These are phyloP conservation scores for Drosophila sulfurigaster DNA, from an alignment of 1,140 invertebrate genomes.

Conservation along the genomic window DNA sequence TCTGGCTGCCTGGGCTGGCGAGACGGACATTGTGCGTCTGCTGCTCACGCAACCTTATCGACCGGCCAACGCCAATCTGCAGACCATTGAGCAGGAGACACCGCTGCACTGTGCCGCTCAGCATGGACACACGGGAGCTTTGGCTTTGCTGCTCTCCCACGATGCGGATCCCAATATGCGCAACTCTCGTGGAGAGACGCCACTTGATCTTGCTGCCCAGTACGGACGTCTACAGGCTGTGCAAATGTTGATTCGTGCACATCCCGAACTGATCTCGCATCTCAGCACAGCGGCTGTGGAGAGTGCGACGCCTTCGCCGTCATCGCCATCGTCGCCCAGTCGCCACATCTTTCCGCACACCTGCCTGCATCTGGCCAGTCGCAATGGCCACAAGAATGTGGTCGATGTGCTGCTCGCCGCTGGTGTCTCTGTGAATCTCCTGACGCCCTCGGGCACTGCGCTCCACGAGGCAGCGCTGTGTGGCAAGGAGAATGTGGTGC, in stretches of 20 bases:
- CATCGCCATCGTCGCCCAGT: slow-evolving; percentile 70
- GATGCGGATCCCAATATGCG: slow-evolving; percentile 95
- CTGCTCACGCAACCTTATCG: slow-evolving; percentile 91
- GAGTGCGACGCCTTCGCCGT: slow-evolving; percentile 57
- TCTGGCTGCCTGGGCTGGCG: slow-evolving; percentile 95
- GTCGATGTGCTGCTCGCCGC: slow-evolving; percentile 93
- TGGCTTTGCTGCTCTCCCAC: slow-evolving; percentile 93
- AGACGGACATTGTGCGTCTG: slow-evolving; percentile 92
- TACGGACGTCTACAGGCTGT: slow-evolving; percentile 94
- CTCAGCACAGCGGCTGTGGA: slow-evolving; percentile 86
- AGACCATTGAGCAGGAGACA: slow-evolving; percentile 97
- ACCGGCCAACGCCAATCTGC: slow-evolving; percentile 92
- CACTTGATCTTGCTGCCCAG: slow-evolving; percentile 97
- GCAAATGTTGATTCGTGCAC: slow-evolving; percentile 92
- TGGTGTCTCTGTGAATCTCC: slow-evolving; percentile 95
- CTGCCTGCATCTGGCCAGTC: slow-evolving; percentile 96
- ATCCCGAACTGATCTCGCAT: slow-evolving; percentile 91
- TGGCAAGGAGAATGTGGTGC: slow-evolving; percentile 96
- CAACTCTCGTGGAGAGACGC: slow-evolving; percentile 95
- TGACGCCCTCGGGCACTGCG: slow-evolving; percentile 95
- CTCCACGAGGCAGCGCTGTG: slow-evolving; percentile 97
- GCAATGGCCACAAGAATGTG: slow-evolving; percentile 94
- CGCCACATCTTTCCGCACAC: slow-evolving; percentile 90
- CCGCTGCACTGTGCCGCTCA: slow-evolving; percentile 97
- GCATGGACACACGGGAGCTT: slow-evolving; percentile 96